phyloP scores from a whole-genome alignment of 2,888 invertebrate genomes.

The Strigamia maritima region DNA sequence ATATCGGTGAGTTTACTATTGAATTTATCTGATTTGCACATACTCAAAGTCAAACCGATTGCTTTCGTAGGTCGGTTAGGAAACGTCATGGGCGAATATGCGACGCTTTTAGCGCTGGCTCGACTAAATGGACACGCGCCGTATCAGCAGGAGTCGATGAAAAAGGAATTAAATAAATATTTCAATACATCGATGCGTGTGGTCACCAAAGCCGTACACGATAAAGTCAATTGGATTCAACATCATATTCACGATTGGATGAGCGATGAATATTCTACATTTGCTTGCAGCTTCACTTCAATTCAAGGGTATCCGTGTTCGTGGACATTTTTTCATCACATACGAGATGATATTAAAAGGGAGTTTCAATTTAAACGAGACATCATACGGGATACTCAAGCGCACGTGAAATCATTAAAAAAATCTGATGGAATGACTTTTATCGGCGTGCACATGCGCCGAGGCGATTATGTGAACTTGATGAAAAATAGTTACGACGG shows the following conservation, averaged over 20 bases:
- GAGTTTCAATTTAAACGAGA: slow-evolving; percentile 37
- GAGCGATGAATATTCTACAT: neutral
- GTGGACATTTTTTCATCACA: slow-evolving; percentile 39
- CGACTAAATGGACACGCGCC: slow-evolving; percentile 28
- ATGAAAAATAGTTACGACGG: slow-evolving; percentile 33
- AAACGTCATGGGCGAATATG: slow-evolving; percentile 42
- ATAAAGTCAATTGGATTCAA: neutral
- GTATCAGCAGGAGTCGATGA: neutral
- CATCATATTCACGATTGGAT: slow-evolving; percentile 34
- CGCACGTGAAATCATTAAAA: neutral
- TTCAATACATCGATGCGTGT: slow-evolving; percentile 28
- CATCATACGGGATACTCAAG: neutral
- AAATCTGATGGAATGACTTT: neutral
- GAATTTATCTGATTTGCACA: no score
- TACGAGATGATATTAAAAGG: neutral
- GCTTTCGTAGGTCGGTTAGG: no score
- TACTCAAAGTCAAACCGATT: no score
- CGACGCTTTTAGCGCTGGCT: slow-evolving; percentile 40
- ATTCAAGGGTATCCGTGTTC: slow-evolving; percentile 36
- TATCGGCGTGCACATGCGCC: slow-evolving; percentile 43
- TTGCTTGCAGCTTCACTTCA: neutral
- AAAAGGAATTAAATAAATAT: neutral
- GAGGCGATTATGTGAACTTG: slow-evolving; percentile 40
- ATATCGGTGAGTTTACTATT: no score
- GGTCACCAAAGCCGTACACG: neutral